These are phyloP conservation scores for Myrmecophaga tridactyla DNA, from an alignment of 2,113 vertebrate genomes.

Conservation along the genomic window DNA sequence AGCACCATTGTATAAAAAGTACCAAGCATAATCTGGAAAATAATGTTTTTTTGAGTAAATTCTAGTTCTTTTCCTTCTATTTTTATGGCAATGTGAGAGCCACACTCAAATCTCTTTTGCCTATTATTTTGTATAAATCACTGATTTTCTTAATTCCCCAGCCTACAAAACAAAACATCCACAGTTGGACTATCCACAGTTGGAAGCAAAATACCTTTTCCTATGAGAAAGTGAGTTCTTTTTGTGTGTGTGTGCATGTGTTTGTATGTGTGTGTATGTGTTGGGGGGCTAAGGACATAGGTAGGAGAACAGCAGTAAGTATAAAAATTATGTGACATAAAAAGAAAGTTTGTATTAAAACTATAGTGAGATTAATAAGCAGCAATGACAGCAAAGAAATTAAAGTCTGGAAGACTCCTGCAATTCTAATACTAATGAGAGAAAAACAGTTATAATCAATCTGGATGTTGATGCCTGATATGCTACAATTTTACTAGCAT, in stretches of 20 bases:
- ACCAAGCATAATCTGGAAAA: not conserved
- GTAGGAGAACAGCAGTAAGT: not conserved
- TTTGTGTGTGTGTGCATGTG: not conserved
- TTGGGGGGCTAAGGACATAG: not conserved
- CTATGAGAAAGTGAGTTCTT: not conserved
- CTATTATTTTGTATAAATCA: not conserved
- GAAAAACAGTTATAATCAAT: not conserved
- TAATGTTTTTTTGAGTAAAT: not conserved
- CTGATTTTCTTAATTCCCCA: not conserved
- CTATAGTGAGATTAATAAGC: not conserved
- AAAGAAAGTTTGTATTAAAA: not conserved
- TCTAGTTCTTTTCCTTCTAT: not conserved
- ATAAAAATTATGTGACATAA: not conserved
- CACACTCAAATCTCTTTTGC: not conserved
- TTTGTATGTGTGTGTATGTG: not conserved
- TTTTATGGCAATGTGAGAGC: not conserved
- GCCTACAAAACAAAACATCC: not conserved
- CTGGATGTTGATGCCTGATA: not conserved
- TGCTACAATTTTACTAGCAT: not conserved
- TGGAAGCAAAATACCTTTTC: not conserved
- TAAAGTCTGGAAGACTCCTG: not conserved
- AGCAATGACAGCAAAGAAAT: not conserved
- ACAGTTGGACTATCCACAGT: no score
- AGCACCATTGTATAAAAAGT: not conserved
- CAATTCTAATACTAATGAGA: not conserved